These are phyloP conservation scores for Enteromius mattozi DNA, from an alignment of 2,797 vertebrate genomes.

Conservation along the genomic window DNA sequence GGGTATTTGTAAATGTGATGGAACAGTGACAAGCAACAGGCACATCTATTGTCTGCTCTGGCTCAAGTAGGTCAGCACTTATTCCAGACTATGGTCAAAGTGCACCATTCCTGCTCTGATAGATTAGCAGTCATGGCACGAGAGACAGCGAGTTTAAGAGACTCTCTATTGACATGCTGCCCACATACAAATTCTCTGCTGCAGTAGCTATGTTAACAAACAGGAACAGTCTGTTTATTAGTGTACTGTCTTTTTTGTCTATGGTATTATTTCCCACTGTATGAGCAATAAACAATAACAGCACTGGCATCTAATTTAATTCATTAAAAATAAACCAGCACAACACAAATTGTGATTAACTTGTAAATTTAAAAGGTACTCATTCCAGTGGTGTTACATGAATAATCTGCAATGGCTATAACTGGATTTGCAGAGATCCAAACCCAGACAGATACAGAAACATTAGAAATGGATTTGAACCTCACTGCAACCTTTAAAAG, in stretches of 20 bases:
- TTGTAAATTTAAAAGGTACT: background rate
- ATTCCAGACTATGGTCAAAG: constrained; percentile 37
- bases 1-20: constrained; percentile 22
- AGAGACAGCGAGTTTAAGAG: constrained; percentile 7
- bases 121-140: constrained; percentile 28
- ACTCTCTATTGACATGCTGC: constrained; percentile 11
- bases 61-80: constrained; percentile 39
- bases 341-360: background rate
- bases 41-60: constrained; percentile 16
- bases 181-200: constrained; percentile 42
- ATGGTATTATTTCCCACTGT: background rate
- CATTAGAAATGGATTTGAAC: background rate
- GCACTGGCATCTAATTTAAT: background rate
- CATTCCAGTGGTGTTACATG: background rate
- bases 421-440: background rate
- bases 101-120: constrained; percentile 27
- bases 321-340: background rate
- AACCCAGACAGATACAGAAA: background rate
- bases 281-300: background rate
- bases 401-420: background rate
- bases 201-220: constrained; percentile 29
- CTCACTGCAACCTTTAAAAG: background rate
- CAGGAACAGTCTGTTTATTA: constrained; percentile 25
- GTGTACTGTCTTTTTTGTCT: background rate
- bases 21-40: constrained; percentile 14